Evolutionary conservation across 2,797 vertebrate genomes (phyloP).

Genomic region (Neomorphus geoffroyi): DNA sequence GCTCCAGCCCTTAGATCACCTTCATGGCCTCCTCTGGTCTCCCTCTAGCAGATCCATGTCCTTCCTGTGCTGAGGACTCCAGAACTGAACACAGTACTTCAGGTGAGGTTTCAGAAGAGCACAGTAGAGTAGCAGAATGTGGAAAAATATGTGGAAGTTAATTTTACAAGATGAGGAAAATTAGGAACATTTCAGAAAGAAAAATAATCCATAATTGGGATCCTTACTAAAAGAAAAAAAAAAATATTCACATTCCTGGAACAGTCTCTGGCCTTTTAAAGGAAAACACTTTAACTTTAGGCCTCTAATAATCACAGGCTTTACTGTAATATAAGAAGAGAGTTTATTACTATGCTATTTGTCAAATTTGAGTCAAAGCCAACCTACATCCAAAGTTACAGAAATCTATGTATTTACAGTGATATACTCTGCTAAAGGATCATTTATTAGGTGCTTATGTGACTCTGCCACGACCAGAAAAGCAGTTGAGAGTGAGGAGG

Average conservation of each 20-base stretch:
- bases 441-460: background rate
- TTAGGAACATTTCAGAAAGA: background rate
- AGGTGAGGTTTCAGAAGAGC: too few relatives aligned
- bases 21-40: too few relatives aligned
- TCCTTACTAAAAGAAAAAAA: background rate
- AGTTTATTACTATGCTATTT: background rate
- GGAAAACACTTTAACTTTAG: background rate
- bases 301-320: background rate
- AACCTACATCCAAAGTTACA: background rate
- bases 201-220: background rate
- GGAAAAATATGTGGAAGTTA: background rate
- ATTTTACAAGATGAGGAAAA: background rate
- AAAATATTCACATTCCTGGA: background rate
- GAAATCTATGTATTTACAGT: background rate
- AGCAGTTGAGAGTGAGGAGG: background rate
- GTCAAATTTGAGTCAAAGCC: slow-evolving; percentile 4
- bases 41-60: too few relatives aligned
- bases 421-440: background rate
- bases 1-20: background rate
- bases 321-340: background rate
- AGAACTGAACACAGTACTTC: too few relatives aligned
- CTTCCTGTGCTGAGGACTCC: too few relatives aligned
- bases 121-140: too few relatives aligned
- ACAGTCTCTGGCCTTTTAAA: background rate
- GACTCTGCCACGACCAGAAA: background rate